Evolutionary conservation across 2,113 vertebrate genomes (phyloP), one percentile per base, ranked within the genome.

Genomic region (Hippocampus barbouri): DNA sequence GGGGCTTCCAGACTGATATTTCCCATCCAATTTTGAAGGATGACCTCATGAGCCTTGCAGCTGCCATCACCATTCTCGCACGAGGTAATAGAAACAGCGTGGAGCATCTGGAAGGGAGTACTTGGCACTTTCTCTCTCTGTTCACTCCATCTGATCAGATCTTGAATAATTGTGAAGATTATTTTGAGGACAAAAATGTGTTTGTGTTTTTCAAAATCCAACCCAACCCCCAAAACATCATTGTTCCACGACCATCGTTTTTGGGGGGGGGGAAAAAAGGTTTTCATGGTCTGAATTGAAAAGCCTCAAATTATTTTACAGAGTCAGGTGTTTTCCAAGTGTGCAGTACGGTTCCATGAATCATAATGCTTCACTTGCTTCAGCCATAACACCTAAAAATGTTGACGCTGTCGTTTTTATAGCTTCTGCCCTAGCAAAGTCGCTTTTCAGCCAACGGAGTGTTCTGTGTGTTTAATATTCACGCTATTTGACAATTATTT

Each of bases 1-100:
- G 70, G 70, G 79, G 69, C 82, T 71, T 82, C 64, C 62, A 76
- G 77, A 83, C 70, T 81, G 76, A 78, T 70, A 79, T 84, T 84
- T 79, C 81, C 72, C 71, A 84, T 85, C 78, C 79, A 74, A 78
- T 77, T 79, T 74, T 83, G 75, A 68, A 82, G 54, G 79, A 91
- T 92, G 88, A 91, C 89, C 86, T 93, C 89, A 92, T 90, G 75
- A 83, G 81, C 77, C 83, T 69, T 34, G 70, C 86, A 87, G 87
- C 81, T 83, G 80, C 89, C 85, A 82, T 87, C 80, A 72, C 82
- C 76, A 66, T 80, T 77, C 83, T 81, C 69, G 63, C 83, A 84
- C 76, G 74, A 88, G 83, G 82, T 93, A 93, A 92, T 92, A 73
- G 80, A 85, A 93, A 92, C 89, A 91, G 57, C 69, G 82, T 92